These are phyloP conservation scores for Tringa solitaria DNA, from an alignment of 2,113 vertebrate species.

Conservation along the genomic window DNA sequence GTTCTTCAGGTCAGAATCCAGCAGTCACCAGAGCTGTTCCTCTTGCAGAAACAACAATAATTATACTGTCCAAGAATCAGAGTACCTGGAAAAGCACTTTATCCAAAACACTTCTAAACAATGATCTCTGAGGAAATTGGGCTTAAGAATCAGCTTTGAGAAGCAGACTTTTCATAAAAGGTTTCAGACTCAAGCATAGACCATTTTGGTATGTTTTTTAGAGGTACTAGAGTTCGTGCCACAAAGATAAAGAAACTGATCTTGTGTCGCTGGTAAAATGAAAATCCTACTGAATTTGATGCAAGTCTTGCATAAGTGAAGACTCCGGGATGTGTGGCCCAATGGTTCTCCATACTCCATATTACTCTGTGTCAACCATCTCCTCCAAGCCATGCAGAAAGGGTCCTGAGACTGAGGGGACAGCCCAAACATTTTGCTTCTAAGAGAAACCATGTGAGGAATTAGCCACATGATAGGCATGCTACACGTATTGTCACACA, in stretches of 20 bases:
- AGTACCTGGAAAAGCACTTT: background rate
- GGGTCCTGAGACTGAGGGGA: background rate
- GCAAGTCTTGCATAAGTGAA: background rate
- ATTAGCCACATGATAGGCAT: no score
- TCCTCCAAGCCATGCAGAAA: background rate
- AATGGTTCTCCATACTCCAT: background rate
- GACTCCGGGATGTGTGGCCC: background rate
- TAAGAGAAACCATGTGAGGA: background rate
- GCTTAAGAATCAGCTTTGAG: background rate
- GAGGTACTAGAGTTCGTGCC: background rate
- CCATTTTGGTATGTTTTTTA: background rate
- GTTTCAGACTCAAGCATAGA: background rate
- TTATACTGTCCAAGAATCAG: background rate
- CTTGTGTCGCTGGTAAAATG: background rate
- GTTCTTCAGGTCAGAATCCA: background rate
- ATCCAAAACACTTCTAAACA: background rate
- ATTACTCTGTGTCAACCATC: no score
- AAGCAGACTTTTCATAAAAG: background rate
- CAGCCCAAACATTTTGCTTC: background rate
- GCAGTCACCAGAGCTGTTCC: background rate
- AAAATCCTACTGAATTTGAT: background rate
- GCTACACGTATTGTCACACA: background rate
- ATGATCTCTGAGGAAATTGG: background rate
- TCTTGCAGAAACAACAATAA: background rate
- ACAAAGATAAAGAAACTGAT: background rate